Percentiles rank a stretch among this genome's conserved stretches.
Conservation (phyloP, 2,888 invertebrate species). For the Aromia moschata region DNA sequence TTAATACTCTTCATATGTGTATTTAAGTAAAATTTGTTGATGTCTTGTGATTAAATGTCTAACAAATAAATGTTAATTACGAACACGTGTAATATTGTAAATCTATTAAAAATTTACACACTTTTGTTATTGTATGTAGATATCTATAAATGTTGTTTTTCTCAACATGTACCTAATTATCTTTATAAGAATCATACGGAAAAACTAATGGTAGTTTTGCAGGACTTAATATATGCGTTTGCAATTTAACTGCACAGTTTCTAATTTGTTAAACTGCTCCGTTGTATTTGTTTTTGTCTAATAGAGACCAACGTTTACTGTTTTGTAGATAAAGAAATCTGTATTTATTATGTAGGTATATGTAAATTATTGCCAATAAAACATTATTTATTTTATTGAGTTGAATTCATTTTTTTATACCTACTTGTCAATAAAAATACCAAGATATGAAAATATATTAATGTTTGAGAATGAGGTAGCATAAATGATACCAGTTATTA, state of each 20-base stretch:
- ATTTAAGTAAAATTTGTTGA: not conserved
- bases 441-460: too few relatives aligned
- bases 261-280: conserved; percentile 7
- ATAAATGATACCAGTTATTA: too few relatives aligned
- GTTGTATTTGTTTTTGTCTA: conserved; percentile 23
- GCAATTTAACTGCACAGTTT: conserved; percentile 1
- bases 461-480: too few relatives aligned
- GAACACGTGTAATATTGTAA: too few relatives aligned
- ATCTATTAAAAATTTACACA: too few relatives aligned
- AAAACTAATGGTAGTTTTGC: not conserved
- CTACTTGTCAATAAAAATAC: too few relatives aligned
- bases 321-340: conserved; percentile 42
- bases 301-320: conserved; percentile 19
- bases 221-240: conserved; percentile 16
- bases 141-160: too few relatives aligned
- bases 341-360: conserved; percentile 47
- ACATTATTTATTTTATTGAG: conserved; percentile 48
- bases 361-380: conserved; percentile 51
- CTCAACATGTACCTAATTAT: too few relatives aligned
- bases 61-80: too few relatives aligned
- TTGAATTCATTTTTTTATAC: too few relatives aligned
- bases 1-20: not conserved
- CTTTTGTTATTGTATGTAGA: too few relatives aligned
- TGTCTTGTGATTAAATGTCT: not conserved
- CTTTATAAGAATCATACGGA: too few relatives aligned